phyloP scores from a whole-genome alignment of 2,888 invertebrate species.

The Scaeva pyrastri region DNA sequence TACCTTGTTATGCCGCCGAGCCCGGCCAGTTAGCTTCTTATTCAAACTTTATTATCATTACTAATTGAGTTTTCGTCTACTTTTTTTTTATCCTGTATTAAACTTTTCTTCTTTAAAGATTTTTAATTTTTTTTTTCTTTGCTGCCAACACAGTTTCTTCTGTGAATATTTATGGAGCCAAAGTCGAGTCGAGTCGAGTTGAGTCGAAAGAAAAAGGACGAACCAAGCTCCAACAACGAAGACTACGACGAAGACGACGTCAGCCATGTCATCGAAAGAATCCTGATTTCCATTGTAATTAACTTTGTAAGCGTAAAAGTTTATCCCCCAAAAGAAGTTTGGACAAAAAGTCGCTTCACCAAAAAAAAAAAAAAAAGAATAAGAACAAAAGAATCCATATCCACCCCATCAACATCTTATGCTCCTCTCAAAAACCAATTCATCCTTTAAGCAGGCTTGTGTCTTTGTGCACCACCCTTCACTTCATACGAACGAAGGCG shows the following conservation, averaged over 20 bases:
- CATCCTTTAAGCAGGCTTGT: background rate
- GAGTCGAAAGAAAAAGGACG: conserved; percentile 7
- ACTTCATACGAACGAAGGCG: background rate
- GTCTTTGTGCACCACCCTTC: background rate
- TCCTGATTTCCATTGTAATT: conserved; percentile 73
- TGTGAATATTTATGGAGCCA: conserved; percentile 7
- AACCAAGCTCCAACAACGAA: too few species aligned
- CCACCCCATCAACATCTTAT: conserved; percentile 28
- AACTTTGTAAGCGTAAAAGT: conserved; percentile 75
- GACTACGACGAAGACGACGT: background rate
- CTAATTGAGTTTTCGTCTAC: conserved; percentile 55
- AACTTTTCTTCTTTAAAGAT: conserved; percentile 19
- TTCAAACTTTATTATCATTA: conserved; percentile 59
- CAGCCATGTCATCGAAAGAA: conserved; percentile 36
- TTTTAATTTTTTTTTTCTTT: background rate
- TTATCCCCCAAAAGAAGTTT: conserved; percentile 55
- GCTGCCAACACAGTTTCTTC: background rate
- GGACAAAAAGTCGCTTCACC: conserved; percentile 29
- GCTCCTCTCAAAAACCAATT: background rate
- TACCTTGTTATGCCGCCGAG: conserved; percentile 55
- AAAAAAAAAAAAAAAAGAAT: too few species aligned
- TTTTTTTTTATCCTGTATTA: conserved; percentile 16
- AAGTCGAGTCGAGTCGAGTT: background rate
- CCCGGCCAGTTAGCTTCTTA: conserved; percentile 47
- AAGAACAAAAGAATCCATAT: conserved; percentile 66